Conservation (phyloP, 2,888 invertebrate genomes). For the Scrobipalpa costella region DNA sequence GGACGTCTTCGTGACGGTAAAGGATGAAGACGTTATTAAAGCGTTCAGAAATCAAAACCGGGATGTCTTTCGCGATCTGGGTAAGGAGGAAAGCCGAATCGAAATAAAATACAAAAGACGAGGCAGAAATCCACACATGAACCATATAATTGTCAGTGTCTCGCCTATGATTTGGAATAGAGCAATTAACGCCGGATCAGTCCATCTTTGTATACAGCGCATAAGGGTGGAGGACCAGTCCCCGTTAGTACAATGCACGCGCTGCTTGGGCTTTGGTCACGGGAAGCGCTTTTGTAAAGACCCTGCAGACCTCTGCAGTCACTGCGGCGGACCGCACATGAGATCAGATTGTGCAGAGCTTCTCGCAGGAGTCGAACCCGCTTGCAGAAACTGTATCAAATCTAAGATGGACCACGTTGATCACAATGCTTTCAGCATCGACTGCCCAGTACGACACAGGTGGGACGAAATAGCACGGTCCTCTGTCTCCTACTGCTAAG, state of each 20-base stretch:
- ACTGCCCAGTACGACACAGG: too few relatives aligned
- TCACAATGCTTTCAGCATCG: constrained; percentile 32
- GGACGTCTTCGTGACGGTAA: too few relatives aligned
- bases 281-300: not conserved
- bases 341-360: not conserved
- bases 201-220: not conserved
- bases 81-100: not conserved
- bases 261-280: constrained; percentile 16
- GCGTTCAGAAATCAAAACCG: too few relatives aligned
- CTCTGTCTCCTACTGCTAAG: too few relatives aligned
- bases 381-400: constrained; percentile 28
- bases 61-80: constrained; percentile 9
- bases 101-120: not conserved
- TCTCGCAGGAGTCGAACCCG: not conserved
- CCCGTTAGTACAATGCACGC: too few relatives aligned
- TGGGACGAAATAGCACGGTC: too few relatives aligned
- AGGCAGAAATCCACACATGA: not conserved
- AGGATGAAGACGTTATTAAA: too few relatives aligned
- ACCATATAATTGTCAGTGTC: not conserved
- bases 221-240: constrained; percentile 2
- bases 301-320: constrained; percentile 7
- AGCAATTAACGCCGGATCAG: not conserved
- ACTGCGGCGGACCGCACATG: constrained; percentile 13
- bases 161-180: not conserved
- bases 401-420: not conserved